phyloP scores from a whole-genome alignment of 2,113 vertebrate species.

The Chionomys nivalis region DNA sequence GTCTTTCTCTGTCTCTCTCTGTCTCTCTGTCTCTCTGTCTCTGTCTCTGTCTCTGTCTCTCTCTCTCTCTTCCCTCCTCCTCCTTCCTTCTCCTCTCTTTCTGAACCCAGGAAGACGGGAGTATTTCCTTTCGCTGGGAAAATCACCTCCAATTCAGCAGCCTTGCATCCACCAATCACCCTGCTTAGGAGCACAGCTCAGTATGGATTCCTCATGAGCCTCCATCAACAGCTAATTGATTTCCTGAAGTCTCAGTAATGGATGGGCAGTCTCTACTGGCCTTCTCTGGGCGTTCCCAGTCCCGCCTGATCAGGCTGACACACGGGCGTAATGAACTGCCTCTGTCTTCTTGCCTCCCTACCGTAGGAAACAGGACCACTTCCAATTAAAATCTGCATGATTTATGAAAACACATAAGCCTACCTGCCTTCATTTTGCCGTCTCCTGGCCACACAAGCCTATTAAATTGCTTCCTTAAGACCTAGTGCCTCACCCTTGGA shows the following conservation, averaged over 20 bases:
- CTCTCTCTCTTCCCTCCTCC: background rate
- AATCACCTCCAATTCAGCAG: background rate
- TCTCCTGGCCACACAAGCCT: conserved; percentile 75
- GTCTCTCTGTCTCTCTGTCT: background rate
- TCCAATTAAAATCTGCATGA: conserved; percentile 85
- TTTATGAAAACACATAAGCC: conserved; percentile 85
- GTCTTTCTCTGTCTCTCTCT: background rate
- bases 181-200: background rate
- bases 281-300: conserved; percentile 70
- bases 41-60: too few relatives aligned
- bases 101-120: conserved; percentile 21
- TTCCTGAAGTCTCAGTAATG: conserved; percentile 84
- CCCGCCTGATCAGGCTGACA: conserved; percentile 78
- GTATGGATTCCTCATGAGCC: conserved; percentile 74
- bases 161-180: background rate
- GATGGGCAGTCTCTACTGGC: conserved; percentile 70
- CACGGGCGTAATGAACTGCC: conserved; percentile 78
- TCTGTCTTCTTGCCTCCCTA: conserved; percentile 72
- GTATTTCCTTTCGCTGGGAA: conserved; percentile 31
- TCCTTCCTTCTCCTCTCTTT: background rate
- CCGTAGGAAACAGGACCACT: conserved; percentile 77
- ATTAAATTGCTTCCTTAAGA: conserved; percentile 80
- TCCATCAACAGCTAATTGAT: conserved; percentile 83
- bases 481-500: background rate
- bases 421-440: conserved; percentile 80